Conservation (phyloP, 2,113 vertebrate genomes). For the Chamaetylas fuelleborni region DNA sequence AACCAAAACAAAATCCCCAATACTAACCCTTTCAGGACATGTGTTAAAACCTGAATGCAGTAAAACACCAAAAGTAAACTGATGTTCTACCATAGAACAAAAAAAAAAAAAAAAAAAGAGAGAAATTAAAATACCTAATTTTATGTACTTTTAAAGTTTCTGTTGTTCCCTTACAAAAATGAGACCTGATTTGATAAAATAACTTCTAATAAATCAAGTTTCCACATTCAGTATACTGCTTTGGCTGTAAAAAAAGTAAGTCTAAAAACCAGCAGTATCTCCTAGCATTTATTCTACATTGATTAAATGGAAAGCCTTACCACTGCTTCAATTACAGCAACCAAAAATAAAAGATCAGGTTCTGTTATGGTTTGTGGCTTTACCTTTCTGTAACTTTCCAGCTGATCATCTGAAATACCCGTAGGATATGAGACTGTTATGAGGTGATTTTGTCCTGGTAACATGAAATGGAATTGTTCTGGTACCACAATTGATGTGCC, state of each 20-base stretch:
- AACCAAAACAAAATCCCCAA: neutral
- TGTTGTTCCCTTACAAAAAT: neutral
- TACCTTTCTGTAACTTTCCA: conserved; percentile 85
- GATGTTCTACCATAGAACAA: neutral
- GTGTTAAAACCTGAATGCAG: neutral
- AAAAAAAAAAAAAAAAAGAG: neutral
- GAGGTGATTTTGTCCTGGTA: conserved; percentile 80
- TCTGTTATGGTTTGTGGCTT: neutral
- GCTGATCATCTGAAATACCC: conserved; percentile 83
- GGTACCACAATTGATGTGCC: conserved; percentile 84
- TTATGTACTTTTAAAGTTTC: neutral
- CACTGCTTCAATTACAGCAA: neutral
- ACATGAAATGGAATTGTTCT: conserved; percentile 88
- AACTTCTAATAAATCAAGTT: neutral
- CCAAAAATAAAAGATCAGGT: neutral
- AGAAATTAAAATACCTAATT: neutral
- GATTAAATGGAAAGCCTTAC: neutral
- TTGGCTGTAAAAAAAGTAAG: neutral
- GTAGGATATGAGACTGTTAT: conserved; percentile 86
- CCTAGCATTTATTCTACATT: neutral
- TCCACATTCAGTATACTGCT: neutral
- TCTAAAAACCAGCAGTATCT: neutral
- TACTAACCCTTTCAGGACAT: neutral
- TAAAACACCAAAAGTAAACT: neutral
- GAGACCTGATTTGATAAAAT: neutral